Conservation (phyloP, 2,113 vertebrate genomes). For the Athene cunicularia region DNA sequence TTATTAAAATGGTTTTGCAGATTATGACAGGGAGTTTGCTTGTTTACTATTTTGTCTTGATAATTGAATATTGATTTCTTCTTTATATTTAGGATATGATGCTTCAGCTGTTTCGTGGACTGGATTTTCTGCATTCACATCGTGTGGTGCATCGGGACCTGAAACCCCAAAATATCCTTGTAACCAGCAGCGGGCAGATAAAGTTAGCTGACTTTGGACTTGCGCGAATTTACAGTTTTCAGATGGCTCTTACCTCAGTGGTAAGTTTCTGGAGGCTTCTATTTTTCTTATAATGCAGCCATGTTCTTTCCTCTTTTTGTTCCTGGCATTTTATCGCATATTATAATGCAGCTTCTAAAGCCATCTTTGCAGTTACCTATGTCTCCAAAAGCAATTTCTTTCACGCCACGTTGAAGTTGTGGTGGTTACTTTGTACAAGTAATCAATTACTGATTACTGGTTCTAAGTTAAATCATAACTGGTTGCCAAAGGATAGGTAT, state of each 20-base stretch:
- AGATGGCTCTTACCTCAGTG: conserved; percentile 99
- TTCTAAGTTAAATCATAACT: background rate
- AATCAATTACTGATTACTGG: background rate
- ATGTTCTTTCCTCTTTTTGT: background rate
- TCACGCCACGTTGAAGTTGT: background rate
- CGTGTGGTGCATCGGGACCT: conserved; percentile 97
- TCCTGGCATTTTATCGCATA: background rate
- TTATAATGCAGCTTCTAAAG: background rate
- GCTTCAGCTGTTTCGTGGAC: conserved; percentile 94
- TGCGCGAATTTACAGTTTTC: conserved; percentile 98
- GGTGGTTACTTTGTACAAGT: background rate
- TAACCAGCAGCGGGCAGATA: conserved; percentile 95
- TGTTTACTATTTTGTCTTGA: background rate
- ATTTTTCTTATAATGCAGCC: background rate
- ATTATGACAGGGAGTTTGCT: background rate
- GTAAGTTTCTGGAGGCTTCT: conserved; percentile 78
- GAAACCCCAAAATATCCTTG: conserved; percentile 97
- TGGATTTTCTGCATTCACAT: conserved; percentile 98
- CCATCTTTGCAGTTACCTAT: background rate
- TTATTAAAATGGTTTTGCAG: background rate
- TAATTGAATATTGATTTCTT: background rate
- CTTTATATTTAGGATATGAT: conserved; percentile 90
- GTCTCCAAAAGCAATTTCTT: background rate
- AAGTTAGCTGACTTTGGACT: conserved; percentile 97
- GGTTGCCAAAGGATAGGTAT: background rate